Evolutionary conservation across 2,797 vertebrate species (phyloP), one percentile per base, ranked within the genome.

Genomic region (Lagocephalus sceleratus): DNA sequence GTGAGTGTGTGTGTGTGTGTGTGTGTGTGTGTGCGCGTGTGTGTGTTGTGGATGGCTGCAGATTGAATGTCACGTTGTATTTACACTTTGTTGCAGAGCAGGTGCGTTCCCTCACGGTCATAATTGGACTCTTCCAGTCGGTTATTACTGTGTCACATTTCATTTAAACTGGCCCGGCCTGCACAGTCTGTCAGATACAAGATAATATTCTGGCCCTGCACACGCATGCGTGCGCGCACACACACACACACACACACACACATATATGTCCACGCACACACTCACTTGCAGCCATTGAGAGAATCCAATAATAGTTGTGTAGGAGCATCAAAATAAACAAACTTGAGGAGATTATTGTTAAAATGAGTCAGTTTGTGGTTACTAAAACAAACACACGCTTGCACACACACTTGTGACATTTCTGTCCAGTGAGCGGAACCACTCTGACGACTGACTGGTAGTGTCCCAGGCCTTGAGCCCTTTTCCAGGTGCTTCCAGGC

Each of bases 91-190:
- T 20, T 42, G 53, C 47, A 40, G 53, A 51, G 35, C 45, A 43
- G 56, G 20, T 16, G 3, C 47, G 43, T 54, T 50, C 15, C 26
- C 59, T 60, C 46, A 22, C 32, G 17, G 47, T 20, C 20, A 38
- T 60, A 63, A 49, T 40, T 49, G 50, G 47, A 15, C 43, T 68
- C 60, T 49, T 56, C 43, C 47, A 26, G 40, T 3, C 22, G 35
- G 47, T 43, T 62, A 63, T 65, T 62, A 40, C 15, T 9, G 14
- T 54, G 53, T 72, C 63, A 54, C 47, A 39, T 65, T 64, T 65
- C 20, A 69, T 66, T 62, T 51, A 42, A 43, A 54, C 35, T 59
- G 42, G 43, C 49, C 47, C 54, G 45, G n/a, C 26, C 38, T 32
- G 41, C 49, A 44, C 32, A 46, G 21, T 50, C 47, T 45, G 22